phyloP scores from a whole-genome alignment of 1,140 invertebrate species.

The Thalassaphorura encarpata region DNA sequence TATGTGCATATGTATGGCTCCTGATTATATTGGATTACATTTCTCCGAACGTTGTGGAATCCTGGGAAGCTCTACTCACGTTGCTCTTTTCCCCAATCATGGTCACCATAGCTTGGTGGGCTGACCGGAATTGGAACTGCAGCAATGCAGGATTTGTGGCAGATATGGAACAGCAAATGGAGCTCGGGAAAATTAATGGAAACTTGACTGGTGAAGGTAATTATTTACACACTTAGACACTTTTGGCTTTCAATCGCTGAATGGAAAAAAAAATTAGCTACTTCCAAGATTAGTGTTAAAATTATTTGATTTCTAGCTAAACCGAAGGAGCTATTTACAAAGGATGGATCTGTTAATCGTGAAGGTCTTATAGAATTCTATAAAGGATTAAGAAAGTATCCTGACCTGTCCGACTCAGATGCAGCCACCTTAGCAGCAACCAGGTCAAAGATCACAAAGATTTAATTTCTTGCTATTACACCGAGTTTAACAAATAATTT shows the following conservation, averaged over 20 bases:
- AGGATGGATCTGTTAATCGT: constrained; percentile 42
- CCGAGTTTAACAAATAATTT: too few species aligned
- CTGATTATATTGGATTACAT: constrained; percentile 45
- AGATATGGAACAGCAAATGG: constrained; percentile 37
- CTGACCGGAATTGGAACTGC: constrained; percentile 41
- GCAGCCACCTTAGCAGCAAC: constrained; percentile 49
- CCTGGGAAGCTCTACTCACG: constrained; percentile 54
- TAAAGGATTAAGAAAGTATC: constrained; percentile 47
- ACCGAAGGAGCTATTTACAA: constrained; percentile 37
- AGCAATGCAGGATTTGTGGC: constrained; percentile 30
- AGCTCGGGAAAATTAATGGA: constrained; percentile 39
- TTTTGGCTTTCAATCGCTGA: constrained; percentile 28
- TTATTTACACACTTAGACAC: constrained; percentile 28
- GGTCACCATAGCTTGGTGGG: constrained; percentile 45
- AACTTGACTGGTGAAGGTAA: constrained; percentile 36
- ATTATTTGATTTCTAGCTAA: constrained; percentile 32
- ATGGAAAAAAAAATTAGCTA: neutral
- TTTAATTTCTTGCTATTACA: neutral
- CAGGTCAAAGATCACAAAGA: constrained; percentile 37
- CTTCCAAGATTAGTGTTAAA: neutral
- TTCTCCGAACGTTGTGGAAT: constrained; percentile 44
- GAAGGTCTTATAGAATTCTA: constrained; percentile 44
- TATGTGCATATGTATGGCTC: constrained; percentile 58
- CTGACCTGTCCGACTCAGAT: constrained; percentile 48
- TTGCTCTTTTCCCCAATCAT: constrained; percentile 49